Conservation (phyloP, 2,797 vertebrate genomes). For the Mus spretus region DNA sequence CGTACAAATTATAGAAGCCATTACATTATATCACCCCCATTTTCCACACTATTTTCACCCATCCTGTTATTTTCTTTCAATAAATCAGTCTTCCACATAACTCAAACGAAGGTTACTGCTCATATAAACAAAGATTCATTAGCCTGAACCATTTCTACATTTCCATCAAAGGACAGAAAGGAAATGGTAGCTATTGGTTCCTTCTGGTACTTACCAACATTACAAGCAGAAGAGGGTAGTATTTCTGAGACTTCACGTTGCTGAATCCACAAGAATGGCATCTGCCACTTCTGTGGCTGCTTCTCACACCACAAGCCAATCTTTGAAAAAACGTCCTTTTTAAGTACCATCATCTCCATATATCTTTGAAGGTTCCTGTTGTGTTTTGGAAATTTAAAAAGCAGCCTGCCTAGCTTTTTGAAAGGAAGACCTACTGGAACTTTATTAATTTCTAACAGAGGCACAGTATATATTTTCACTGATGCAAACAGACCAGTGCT, state of each 20-base stretch:
- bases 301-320: conserved; percentile 33
- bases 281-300: conserved; percentile 20
- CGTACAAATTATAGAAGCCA: neutral
- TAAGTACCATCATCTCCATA: neutral
- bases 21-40: neutral
- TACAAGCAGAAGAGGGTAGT: conserved; percentile 14
- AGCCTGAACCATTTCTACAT: conserved; percentile 19
- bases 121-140: conserved; percentile 48
- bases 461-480: neutral
- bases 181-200: conserved; percentile 12
- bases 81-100: conserved; percentile 27
- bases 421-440: neutral
- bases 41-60: conserved; percentile 13
- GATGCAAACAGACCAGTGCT: neutral
- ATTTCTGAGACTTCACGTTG: conserved; percentile 34
- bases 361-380: neutral
- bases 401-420: conserved; percentile 12
- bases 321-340: neutral
- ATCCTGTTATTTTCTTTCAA: neutral
- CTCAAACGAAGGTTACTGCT: neutral
- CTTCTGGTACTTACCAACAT: conserved; percentile 75
- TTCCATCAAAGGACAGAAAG: conserved; percentile 10
- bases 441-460: conserved; percentile 67
- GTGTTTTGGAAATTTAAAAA: conserved; percentile 39
- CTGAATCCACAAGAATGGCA: conserved; percentile 44